These are phyloP conservation scores for Parasteatoda tepidariorum DNA, from an alignment of 1,140 invertebrate genomes.

Conservation along the genomic window DNA sequence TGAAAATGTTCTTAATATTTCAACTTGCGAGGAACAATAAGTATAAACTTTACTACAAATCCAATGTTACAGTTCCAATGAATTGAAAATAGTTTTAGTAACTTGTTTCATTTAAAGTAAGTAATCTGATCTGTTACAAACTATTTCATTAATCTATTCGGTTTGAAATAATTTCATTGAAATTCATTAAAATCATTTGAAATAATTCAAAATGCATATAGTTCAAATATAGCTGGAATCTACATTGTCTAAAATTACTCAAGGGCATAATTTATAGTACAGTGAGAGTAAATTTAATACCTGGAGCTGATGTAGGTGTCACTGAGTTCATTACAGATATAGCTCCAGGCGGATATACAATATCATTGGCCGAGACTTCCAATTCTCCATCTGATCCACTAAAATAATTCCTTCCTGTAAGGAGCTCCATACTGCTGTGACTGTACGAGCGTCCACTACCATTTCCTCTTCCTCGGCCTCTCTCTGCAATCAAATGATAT, in stretches of 20 bases:
- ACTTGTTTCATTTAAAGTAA: too few relatives aligned
- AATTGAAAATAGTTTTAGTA: too few relatives aligned
- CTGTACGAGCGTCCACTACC: conserved; percentile 44
- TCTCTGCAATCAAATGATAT: not conserved
- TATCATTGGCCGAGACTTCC: conserved; percentile 4
- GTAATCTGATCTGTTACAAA: too few relatives aligned
- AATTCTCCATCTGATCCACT: conserved; percentile 24
- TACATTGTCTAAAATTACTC: not conserved
- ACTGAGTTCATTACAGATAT: not conserved
- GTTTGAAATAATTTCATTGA: too few relatives aligned
- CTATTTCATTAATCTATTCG: too few relatives aligned
- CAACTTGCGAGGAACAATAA: too few relatives aligned
- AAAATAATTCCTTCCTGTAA: conserved; percentile 42
- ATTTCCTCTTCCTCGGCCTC: conserved; percentile 39
- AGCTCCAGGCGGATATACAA: conserved; percentile 11
- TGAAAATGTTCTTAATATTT: too few relatives aligned
- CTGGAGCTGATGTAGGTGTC: not conserved
- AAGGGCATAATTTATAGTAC: not conserved
- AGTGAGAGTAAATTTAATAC: conserved; percentile 1
- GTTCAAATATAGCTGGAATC: too few relatives aligned
- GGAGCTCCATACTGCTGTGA: conserved; percentile 53
- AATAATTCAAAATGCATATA: too few relatives aligned
- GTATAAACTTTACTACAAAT: too few relatives aligned
- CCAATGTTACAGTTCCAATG: too few relatives aligned
- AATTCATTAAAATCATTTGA: too few relatives aligned